Evolutionary conservation across 2,888 invertebrate species (phyloP).

Genomic region (Caenorhabditis angaria): DNA sequence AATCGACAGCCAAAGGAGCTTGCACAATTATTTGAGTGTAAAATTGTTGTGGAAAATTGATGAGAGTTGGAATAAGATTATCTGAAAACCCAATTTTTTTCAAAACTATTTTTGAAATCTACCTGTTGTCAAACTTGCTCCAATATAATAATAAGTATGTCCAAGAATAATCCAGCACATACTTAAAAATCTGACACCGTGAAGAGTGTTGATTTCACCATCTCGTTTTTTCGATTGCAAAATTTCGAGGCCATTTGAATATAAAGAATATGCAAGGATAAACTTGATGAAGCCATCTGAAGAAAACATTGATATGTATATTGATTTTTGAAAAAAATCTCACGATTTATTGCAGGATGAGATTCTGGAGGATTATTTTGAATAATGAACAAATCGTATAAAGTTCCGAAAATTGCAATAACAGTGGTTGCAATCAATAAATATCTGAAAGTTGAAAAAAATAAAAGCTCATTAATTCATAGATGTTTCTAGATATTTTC

Average conservation of each 20-base stretch:
- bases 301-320: conserved; percentile 2
- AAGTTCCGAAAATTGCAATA: conserved; percentile 65
- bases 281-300: conserved; percentile 56
- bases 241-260: conserved; percentile 75
- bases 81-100: conserved; percentile 47
- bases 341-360: conserved; percentile 20
- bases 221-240: conserved; percentile 71
- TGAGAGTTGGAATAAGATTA: conserved; percentile 68
- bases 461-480: background rate
- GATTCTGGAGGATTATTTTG: conserved; percentile 32
- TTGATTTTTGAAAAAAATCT: background rate
- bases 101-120: background rate
- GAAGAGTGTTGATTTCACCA: conserved; percentile 49
- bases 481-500: background rate
- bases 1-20: conserved; percentile 74
- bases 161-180: conserved; percentile 78
- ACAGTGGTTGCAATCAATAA: conserved; percentile 63
- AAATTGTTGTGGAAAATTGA: conserved; percentile 72
- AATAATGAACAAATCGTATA: conserved; percentile 68
- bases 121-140: conserved; percentile 65
- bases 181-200: conserved; percentile 74
- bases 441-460: conserved; percentile 39
- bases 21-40: conserved; percentile 73
- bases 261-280: conserved; percentile 75
- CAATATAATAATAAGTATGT: conserved; percentile 74